A percentile compares a stretch with the other conserved stretches of the same genome.
phyloP scores from a whole-genome alignment of 2,888 invertebrate genomes.

The Brachynemurus nebulosus region DNA sequence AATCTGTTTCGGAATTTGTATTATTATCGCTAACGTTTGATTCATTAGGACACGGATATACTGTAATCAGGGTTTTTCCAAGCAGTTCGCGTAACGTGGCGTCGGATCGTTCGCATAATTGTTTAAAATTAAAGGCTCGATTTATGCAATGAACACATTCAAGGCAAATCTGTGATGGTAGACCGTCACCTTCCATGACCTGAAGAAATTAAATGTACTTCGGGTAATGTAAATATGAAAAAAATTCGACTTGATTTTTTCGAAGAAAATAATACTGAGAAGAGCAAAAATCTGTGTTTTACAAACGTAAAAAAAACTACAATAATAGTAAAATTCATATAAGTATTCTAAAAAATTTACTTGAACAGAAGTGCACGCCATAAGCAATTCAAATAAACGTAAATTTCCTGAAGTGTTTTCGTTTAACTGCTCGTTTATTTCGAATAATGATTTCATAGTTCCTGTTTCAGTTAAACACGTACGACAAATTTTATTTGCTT shows the following conservation, averaged over 20 bases:
- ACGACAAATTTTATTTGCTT: slow-evolving; percentile 29
- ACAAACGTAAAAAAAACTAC: not conserved
- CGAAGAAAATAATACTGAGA: not conserved
- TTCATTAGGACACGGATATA: no score
- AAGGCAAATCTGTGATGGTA: slow-evolving; percentile 29
- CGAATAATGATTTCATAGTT: slow-evolving; percentile 27
- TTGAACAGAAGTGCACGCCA: slow-evolving; percentile 28
- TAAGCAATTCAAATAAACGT: slow-evolving; percentile 28
- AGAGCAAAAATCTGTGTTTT: not conserved
- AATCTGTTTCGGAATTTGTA: no score
- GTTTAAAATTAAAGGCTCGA: slow-evolving; percentile 28
- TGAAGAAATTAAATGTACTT: slow-evolving; percentile 12
- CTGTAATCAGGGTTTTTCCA: slow-evolving; percentile 6
- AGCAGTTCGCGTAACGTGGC: slow-evolving; percentile 22
- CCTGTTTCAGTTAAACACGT: slow-evolving; percentile 28
- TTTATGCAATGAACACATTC: slow-evolving; percentile 29
- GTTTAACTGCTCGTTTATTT: slow-evolving; percentile 25
- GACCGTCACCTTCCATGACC: slow-evolving; percentile 28
- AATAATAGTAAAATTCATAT: not conserved
- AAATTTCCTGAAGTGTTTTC: slow-evolving; percentile 14
- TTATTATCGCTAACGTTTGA: no score
- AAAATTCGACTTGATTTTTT: not conserved
- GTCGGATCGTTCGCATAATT: slow-evolving; percentile 29
- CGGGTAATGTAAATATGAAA: not conserved
- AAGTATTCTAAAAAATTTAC: slow-evolving; percentile 17